Base-by-base conservation (phyloP, 2,888 invertebrate species). In the Pyrochroa serraticornis region DNA sequence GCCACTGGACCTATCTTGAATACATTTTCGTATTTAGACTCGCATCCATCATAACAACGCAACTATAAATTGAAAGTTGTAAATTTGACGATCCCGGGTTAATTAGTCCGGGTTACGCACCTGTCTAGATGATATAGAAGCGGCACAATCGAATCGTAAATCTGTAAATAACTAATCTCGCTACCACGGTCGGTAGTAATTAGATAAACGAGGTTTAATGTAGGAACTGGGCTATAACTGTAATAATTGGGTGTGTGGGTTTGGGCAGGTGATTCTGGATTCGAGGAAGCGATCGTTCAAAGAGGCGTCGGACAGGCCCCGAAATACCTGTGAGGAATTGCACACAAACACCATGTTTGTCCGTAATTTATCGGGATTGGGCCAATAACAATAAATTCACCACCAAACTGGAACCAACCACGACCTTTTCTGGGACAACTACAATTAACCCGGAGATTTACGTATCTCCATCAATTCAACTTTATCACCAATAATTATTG, bases 231-330 rank as follows among this genome's bases (percentile, higher is more conserved):
- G 22, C 22, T 22, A 22, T 50, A 59, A 55, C 57, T 47, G 43
- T 60, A 60, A 57, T 55, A 41, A 47, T 55, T 52, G 53, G 47
- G 48, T 48, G 45, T 55, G 55, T 56, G 22, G 22, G 22, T 64
- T 60, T 61, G 60, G 51, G 65, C 65, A 66, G 66, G 68, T 64
- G 66, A 63, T 60, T 61, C 52, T 61, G 62, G 62, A 57, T 68
- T 68, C 68, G 60, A 60, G 64, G 68, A 68, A 68, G 56, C 62
- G 52, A 63, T 64, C 64, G 58, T 56, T 68, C 65, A 63, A 58
- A 58, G 60, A 61, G 59, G 47, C 62, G 60, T 62, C 58, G 59
- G 56, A 65, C 63, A 67, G 62, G 58, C 63, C 63, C 55, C 45
- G 51, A 55, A 55, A 41, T 22, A 22, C 22, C 22, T 22, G 22